These are phyloP conservation scores for Conopomorpha cramerella DNA, from an alignment of 1,140 invertebrate genomes.

Conservation along the genomic window DNA sequence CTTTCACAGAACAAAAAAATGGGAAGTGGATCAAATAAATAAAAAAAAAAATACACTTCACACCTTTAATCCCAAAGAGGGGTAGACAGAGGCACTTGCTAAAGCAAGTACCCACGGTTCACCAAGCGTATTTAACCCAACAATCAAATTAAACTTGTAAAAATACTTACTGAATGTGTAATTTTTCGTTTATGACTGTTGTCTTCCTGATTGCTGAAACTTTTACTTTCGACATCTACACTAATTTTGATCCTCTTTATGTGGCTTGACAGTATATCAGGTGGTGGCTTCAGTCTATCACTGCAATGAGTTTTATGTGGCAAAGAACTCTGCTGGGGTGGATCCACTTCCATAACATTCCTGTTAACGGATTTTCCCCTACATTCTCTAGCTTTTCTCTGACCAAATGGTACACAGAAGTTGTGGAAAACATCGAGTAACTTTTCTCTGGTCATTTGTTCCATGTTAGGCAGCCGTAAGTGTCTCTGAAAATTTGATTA, in stretches of 20 bases:
- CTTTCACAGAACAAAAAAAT: too few relatives aligned
- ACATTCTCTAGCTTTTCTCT: slow-evolving; percentile 39
- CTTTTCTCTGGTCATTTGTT: slow-evolving; percentile 26
- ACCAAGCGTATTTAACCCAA: too few relatives aligned
- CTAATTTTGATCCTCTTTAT: slow-evolving; percentile 41
- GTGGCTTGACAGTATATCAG: slow-evolving; percentile 30
- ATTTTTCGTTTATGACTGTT: slow-evolving; percentile 29
- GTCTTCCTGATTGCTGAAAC: slow-evolving; percentile 8
- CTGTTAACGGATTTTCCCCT: too few relatives aligned
- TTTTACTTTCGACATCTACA: slow-evolving; percentile 9
- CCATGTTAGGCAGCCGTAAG: slow-evolving; percentile 26
- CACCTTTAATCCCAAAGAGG: too few relatives aligned
- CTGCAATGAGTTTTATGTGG: too few relatives aligned
- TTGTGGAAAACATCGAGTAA: slow-evolving; percentile 40
- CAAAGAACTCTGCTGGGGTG: too few relatives aligned
- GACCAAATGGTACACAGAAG: slow-evolving; percentile 40
- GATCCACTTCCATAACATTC: too few relatives aligned
- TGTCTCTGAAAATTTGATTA: slow-evolving; percentile 29
- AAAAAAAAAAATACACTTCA: too few relatives aligned
- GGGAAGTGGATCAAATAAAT: too few relatives aligned
- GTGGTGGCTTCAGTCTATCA: slow-evolving; percentile 34
- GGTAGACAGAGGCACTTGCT: too few relatives aligned
- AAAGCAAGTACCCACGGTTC: too few relatives aligned
- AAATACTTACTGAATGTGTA: slow-evolving; percentile 27
- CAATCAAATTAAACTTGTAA: too few relatives aligned